Conservation (phyloP, 2,797 vertebrate genomes). For the Poecilia picta region DNA sequence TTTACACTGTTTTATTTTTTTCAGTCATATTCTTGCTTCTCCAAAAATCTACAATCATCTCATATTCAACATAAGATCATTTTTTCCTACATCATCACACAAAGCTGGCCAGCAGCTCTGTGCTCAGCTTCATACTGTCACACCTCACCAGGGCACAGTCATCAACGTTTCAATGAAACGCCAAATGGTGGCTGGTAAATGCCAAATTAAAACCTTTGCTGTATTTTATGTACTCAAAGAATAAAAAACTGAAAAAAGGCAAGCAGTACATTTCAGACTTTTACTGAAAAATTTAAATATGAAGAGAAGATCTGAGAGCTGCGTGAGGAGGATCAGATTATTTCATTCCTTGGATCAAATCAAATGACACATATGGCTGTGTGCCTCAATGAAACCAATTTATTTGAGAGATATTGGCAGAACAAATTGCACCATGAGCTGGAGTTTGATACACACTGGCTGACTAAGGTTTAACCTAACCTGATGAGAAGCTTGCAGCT, state of each 20-base stretch:
- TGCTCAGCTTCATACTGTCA: neutral
- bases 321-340: neutral
- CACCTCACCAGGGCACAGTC: neutral
- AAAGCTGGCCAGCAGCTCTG: neutral
- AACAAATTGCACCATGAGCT: neutral
- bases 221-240: neutral
- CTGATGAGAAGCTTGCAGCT: neutral
- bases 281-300: neutral
- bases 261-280: neutral
- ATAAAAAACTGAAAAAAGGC: neutral
- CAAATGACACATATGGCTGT: neutral
- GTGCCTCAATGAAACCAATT: neutral
- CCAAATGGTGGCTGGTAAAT: neutral
- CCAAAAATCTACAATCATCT: neutral
- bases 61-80: neutral
- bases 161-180: neutral
- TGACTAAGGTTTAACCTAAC: neutral
- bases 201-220: neutral
- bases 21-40: neutral
- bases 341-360: neutral
- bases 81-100: neutral
- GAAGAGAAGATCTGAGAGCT: neutral
- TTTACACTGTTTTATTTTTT: neutral
- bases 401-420: neutral
- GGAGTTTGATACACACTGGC: neutral